A percentile compares a stretch with the other conserved stretches of the same genome.
phyloP scores from a whole-genome alignment of 2,888 invertebrate species.

The Branchellion lobata region DNA sequence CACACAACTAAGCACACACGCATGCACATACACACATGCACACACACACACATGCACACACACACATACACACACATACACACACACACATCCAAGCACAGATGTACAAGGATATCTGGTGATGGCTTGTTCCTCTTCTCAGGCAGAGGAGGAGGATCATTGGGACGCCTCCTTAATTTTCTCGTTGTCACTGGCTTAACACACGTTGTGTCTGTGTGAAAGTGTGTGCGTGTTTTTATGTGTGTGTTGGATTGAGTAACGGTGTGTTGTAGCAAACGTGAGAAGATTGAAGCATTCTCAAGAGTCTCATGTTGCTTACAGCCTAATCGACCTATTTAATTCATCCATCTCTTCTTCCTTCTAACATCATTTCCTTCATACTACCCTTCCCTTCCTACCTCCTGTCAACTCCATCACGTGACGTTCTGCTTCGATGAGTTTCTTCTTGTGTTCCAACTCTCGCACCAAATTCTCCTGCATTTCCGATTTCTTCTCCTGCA shows the following conservation, averaged over 20 bases:
- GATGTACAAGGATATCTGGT: slow-evolving; percentile 61
- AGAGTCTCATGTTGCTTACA: too few species aligned
- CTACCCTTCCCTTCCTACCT: slow-evolving; percentile 62
- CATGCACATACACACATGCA: slow-evolving; percentile 13
- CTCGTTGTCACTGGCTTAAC: slow-evolving; percentile 90
- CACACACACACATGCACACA: background rate
- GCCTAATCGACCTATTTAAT: too few species aligned
- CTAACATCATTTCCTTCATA: too few species aligned
- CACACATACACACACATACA: background rate
- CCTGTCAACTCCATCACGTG: slow-evolving; percentile 85
- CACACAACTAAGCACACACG: background rate
- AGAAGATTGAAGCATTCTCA: too few species aligned
- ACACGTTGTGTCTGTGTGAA: slow-evolving; percentile 61
- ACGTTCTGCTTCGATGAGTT: slow-evolving; percentile 83
- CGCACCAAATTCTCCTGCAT: slow-evolving; percentile 79
- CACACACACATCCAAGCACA: background rate
- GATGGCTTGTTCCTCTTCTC: slow-evolving; percentile 71
- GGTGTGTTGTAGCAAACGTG: too few species aligned
- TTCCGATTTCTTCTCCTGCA: slow-evolving; percentile 77
- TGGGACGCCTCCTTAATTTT: slow-evolving; percentile 84
- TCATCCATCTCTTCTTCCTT: too few species aligned
- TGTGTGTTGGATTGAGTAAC: too few species aligned
- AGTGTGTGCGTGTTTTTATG: background rate
- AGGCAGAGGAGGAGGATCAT: slow-evolving; percentile 85
- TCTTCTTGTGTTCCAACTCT: slow-evolving; percentile 88